Conservation (phyloP, 2,888 invertebrate genomes). For the Drosophila birchii region DNA sequence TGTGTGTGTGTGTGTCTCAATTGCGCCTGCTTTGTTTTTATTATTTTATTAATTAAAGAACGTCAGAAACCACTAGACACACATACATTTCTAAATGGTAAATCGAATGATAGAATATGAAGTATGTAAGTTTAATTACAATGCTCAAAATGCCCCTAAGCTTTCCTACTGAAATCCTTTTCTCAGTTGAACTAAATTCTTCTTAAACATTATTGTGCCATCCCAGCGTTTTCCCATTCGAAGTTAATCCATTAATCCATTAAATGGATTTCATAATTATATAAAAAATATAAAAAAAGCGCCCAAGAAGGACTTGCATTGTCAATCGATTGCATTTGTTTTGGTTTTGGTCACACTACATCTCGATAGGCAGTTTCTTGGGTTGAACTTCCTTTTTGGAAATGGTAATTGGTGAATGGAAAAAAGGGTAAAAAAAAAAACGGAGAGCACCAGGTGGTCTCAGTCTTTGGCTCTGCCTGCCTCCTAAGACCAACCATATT, state of each 20-base stretch:
- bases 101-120: neutral
- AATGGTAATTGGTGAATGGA: neutral
- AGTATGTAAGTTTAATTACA: neutral
- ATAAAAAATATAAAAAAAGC: neutral
- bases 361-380: neutral
- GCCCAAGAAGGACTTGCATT: neutral
- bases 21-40: constrained; percentile 42
- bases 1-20: constrained; percentile 32
- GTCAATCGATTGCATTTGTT: neutral
- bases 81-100: neutral
- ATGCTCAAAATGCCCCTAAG: neutral
- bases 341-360: neutral
- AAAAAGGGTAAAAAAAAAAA: neutral
- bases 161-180: neutral
- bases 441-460: neutral
- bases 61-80: constrained; percentile 9
- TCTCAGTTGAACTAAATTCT: no score
- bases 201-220: no score
- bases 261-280: neutral
- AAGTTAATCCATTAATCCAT: no score
- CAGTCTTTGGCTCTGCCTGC: neutral
- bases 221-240: no score
- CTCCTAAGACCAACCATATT: no score
- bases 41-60: constrained; percentile 64
- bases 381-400: neutral